Conservation (phyloP, 2,113 vertebrate genomes). For the Gallinago paraguaiae region DNA sequence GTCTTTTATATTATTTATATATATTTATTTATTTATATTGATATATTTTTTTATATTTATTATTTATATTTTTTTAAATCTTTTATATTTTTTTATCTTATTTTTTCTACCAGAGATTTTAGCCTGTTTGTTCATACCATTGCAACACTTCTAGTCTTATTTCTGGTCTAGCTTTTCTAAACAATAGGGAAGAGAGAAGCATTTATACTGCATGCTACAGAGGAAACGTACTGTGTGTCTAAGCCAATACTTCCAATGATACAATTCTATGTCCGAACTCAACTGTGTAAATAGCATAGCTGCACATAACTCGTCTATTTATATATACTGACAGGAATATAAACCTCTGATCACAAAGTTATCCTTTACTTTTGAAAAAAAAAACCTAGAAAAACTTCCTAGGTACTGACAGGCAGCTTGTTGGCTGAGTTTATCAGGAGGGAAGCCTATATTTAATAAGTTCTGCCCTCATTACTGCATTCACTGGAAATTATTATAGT, state of each 20-base stretch:
- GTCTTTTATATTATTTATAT: too few species aligned
- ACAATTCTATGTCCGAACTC: not conserved
- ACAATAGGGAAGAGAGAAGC: not conserved
- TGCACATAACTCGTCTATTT: not conserved
- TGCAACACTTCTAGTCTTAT: not conserved
- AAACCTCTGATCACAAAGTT: not conserved
- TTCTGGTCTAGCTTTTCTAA: not conserved
- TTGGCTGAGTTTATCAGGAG: slow-evolving; percentile 36
- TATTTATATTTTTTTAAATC: too few species aligned
- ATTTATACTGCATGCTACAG: not conserved
- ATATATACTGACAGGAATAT: not conserved
- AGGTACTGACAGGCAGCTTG: not conserved
- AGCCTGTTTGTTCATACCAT: not conserved
- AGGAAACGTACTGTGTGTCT: not conserved
- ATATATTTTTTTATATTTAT: too few species aligned
- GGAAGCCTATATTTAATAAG: slow-evolving; percentile 57
- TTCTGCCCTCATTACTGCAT: slow-evolving; percentile 56
- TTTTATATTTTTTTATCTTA: not conserved
- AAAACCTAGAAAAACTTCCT: not conserved
- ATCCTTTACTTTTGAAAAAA: not conserved
- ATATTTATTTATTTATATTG: too few species aligned
- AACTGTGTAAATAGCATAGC: not conserved
- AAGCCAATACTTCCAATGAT: not conserved
- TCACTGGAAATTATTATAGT: slow-evolving; percentile 55
- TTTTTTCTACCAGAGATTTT: not conserved